Evolutionary conservation across 2,797 vertebrate species (phyloP).

Genomic region (Meriones psammophilus): DNA sequence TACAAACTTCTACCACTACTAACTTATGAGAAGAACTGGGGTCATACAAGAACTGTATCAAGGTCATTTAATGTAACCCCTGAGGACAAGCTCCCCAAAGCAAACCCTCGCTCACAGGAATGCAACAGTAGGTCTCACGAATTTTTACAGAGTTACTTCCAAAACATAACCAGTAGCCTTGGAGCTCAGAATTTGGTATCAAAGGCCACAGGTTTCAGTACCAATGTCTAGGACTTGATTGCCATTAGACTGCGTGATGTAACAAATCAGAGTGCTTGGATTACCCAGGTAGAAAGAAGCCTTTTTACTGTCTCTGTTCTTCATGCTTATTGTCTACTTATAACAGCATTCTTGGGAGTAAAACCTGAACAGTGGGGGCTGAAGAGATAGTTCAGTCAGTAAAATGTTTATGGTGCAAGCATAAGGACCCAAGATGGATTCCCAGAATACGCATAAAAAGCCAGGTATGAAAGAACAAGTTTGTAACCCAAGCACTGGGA

Average conservation of each 20-base stretch:
- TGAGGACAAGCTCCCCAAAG: not conserved
- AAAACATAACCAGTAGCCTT: not conserved
- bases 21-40: not conserved
- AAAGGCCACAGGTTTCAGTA: not conserved
- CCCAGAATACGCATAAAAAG: not conserved
- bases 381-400: not conserved
- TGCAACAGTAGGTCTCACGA: accelerated
- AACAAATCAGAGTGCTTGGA: not conserved
- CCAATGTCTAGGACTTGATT: not conserved
- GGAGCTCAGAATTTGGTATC: not conserved
- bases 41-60: not conserved
- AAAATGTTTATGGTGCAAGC: not conserved
- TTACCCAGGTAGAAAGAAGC: too few species aligned
- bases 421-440: not conserved
- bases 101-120: too few species aligned
- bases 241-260: not conserved
- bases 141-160: accelerated
- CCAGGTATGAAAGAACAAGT: not conserved
- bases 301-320: too few species aligned
- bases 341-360: not conserved
- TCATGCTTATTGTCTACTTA: not conserved
- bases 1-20: not conserved
- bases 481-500: not conserved
- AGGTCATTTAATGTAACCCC: not conserved
- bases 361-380: not conserved